Conservation (phyloP, 2,113 vertebrate species). For the Archocentrus centrarchus region DNA sequence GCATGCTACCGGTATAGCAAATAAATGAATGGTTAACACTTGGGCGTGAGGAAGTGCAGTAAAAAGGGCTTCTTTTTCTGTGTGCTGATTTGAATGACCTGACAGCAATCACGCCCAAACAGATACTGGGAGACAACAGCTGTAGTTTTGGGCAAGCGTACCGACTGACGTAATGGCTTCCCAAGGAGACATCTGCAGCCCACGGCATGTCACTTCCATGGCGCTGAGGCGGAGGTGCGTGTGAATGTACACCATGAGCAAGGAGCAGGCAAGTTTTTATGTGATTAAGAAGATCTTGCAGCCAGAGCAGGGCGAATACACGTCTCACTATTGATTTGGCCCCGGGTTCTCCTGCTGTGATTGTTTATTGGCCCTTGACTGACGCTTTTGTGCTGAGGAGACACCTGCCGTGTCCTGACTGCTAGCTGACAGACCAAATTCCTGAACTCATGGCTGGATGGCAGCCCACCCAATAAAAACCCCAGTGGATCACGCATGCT, state of each 20-base stretch:
- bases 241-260: neutral
- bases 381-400: conserved; percentile 60
- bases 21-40: conserved; percentile 43
- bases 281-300: conserved; percentile 44
- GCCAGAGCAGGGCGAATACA: conserved; percentile 19
- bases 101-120: conserved; percentile 70
- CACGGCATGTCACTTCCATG: conserved; percentile 59
- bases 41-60: neutral
- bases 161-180: conserved; percentile 42
- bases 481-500: conserved; percentile 44
- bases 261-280: conserved; percentile 22
- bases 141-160: conserved; percentile 46
- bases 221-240: conserved; percentile 28
- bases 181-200: conserved; percentile 60
- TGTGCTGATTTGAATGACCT: conserved; percentile 75
- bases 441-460: conserved; percentile 65
- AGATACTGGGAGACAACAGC: conserved; percentile 49
- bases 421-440: conserved; percentile 71
- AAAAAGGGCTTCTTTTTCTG: neutral
- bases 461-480: conserved; percentile 57
- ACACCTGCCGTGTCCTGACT: conserved; percentile 66
- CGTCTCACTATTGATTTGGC: conserved; percentile 58
- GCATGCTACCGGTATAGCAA: conserved; percentile 11
- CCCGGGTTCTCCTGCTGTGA: conserved; percentile 51
- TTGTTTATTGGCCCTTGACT: conserved; percentile 75